phyloP scores from a whole-genome alignment of 2,888 invertebrate species.

The Protophormia terraenovae region DNA sequence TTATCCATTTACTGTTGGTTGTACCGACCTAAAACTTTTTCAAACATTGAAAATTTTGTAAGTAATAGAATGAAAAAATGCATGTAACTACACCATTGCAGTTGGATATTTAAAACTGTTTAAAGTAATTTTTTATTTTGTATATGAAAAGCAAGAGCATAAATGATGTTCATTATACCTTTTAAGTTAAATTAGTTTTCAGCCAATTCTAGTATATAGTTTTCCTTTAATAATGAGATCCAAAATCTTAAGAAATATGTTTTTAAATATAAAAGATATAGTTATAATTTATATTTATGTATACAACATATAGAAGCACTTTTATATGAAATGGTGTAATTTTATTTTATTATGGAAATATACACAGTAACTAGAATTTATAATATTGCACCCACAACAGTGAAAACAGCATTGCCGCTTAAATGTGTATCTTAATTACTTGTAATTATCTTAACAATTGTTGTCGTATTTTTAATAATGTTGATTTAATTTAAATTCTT shows the following conservation, averaged over 20 bases:
- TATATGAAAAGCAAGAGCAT: no score
- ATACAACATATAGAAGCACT: no score
- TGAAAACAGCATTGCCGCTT: neutral
- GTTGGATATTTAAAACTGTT: neutral
- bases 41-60: neutral
- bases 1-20: neutral
- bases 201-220: no score
- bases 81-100: neutral
- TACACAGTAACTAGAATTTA: neutral
- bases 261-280: no score
- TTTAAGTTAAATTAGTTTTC: no score
- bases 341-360: neutral
- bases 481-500: conserved; percentile 20
- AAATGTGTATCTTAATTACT: conserved; percentile 4
- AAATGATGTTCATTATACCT: no score
- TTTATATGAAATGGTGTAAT: conserved; percentile 16
- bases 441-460: conserved; percentile 36
- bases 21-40: neutral
- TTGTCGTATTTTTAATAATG: neutral
- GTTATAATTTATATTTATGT: no score
- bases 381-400: conserved; percentile 25
- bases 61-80: neutral
- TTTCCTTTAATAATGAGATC: no score
- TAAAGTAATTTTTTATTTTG: no score
- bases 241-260: no score